Conservation (phyloP, 2,888 invertebrate genomes). For the Meandrusa payeni region DNA sequence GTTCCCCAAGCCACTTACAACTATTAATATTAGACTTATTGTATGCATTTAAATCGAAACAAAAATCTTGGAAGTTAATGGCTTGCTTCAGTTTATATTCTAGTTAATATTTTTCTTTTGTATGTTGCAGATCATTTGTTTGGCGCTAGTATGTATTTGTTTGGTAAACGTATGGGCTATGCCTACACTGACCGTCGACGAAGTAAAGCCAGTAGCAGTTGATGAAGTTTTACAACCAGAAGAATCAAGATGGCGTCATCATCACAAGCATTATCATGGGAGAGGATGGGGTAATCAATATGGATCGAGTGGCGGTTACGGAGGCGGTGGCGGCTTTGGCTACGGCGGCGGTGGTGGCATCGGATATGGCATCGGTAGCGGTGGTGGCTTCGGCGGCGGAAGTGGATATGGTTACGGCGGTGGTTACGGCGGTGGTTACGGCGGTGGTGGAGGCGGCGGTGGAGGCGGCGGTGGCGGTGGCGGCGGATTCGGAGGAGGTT, state of each 20-base stretch:
- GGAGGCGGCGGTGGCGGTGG: slow-evolving; percentile 24
- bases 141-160: slow-evolving; percentile 2
- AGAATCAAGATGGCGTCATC: slow-evolving; percentile 30
- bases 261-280: no score
- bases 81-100: no score
- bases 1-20: no score
- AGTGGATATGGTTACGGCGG: slow-evolving; percentile 12
- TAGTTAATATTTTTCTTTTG: neutral
- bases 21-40: no score
- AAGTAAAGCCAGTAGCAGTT: slow-evolving; percentile 13
- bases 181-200: slow-evolving; percentile 2
- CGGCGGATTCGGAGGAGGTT: slow-evolving; percentile 22
- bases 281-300: slow-evolving; percentile 13
- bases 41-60: no score
- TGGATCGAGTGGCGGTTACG: neutral
- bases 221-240: slow-evolving; percentile 31
- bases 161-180: slow-evolving; percentile 1
- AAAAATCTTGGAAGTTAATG: no score
- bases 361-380: no score
- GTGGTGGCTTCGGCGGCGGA: slow-evolving; percentile 17
- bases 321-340: neutral
- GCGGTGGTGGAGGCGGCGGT: slow-evolving; percentile 24
- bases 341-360: slow-evolving; percentile 9
- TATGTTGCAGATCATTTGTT: slow-evolving; percentile 6
- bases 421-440: no score